phyloP scores from a whole-genome alignment of 2,888 invertebrate species.

The Mycalesis mineus region DNA sequence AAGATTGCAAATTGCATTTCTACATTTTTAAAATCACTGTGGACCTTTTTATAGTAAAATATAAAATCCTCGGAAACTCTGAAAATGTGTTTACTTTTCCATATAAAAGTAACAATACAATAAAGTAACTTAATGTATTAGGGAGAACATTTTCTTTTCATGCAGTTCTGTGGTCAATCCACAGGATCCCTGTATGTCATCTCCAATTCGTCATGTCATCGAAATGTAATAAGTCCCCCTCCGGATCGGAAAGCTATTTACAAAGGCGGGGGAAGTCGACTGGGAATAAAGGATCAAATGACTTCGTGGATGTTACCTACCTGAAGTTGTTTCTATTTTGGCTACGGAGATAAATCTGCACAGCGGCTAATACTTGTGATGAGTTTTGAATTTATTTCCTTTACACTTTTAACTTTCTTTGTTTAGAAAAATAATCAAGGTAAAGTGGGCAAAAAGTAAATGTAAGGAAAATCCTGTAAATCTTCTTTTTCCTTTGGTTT shows the following conservation, averaged over 20 bases:
- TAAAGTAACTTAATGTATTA: not conserved
- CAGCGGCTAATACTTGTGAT: not conserved
- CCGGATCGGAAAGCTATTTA: slow-evolving; percentile 64
- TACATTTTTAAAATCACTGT: no score
- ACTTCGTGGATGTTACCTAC: slow-evolving; percentile 39
- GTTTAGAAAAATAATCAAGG: no score
- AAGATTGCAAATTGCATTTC: no score
- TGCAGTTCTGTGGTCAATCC: slow-evolving; percentile 45
- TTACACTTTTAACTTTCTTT: not conserved
- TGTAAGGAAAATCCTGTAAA: no score
- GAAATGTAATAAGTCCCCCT: slow-evolving; percentile 72
- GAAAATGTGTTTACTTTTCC: no score
- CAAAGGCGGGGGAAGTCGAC: slow-evolving; percentile 56
- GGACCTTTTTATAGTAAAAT: no score
- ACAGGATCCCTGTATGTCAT: slow-evolving; percentile 47
- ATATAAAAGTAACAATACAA: not conserved
- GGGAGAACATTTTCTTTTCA: slow-evolving; percentile 9
- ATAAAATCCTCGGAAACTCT: no score
- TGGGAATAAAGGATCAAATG: slow-evolving; percentile 44
- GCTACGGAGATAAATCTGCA: slow-evolving; percentile 14
- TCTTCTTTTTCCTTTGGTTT: no score
- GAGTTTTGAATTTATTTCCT: not conserved
- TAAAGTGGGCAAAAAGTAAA: no score
- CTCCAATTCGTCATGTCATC: slow-evolving; percentile 73
- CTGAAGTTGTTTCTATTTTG: slow-evolving; percentile 33